Evolutionary conservation across 2,113 vertebrate genomes (phyloP).

Genomic region (Pogona vitticeps): DNA sequence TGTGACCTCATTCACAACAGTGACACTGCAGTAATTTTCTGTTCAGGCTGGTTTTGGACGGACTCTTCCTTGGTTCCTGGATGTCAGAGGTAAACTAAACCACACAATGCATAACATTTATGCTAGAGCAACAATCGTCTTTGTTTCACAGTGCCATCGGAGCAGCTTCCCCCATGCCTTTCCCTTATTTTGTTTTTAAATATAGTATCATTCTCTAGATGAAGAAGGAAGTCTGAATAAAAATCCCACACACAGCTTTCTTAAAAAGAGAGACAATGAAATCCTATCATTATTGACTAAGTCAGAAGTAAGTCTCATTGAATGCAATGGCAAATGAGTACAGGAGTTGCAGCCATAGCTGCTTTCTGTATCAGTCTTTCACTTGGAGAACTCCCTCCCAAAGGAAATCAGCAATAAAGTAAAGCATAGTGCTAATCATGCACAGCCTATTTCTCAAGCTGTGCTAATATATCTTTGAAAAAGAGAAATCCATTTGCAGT

Average conservation of each 20-base stretch:
- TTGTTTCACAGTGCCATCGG: not conserved
- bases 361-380: not conserved
- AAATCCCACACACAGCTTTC: not conserved
- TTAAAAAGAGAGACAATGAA: not conserved
- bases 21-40: slow-evolving; percentile 6
- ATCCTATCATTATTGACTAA: too few relatives aligned
- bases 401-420: too few relatives aligned
- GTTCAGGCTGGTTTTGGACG: not conserved
- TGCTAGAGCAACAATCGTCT: not conserved
- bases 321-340: not conserved
- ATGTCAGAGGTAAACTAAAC: not conserved
- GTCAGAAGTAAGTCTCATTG: not conserved
- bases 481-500: not conserved
- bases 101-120: not conserved
- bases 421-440: too few relatives aligned
- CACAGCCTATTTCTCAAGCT: too few relatives aligned
- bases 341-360: not conserved
- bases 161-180: not conserved
- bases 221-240: not conserved
- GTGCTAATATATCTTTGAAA: not conserved
- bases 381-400: too few relatives aligned
- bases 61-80: not conserved
- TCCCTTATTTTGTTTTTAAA: not conserved
- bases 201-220: not conserved
- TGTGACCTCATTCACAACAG: not conserved